phyloP scores from a whole-genome alignment of 2,888 invertebrate species.

The Coecobrya sp. region DNA sequence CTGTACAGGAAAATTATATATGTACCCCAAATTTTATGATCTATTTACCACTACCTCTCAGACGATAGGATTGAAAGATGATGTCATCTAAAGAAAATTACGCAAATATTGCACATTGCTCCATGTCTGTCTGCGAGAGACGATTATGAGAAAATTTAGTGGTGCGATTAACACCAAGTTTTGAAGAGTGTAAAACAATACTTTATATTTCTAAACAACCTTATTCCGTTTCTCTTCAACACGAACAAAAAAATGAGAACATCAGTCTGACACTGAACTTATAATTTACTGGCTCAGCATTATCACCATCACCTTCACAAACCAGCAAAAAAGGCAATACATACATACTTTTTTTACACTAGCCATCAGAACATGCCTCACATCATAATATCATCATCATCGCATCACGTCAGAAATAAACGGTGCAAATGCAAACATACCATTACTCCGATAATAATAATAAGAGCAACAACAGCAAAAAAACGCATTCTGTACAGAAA shows the following conservation, averaged over 20 bases:
- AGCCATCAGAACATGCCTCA: not conserved
- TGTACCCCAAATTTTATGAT: not conserved
- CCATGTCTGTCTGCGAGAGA: not conserved
- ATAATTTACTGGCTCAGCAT: constrained; percentile 50
- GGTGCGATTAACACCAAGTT: constrained; percentile 38
- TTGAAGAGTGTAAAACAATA: constrained; percentile 8
- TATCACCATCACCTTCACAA: constrained; percentile 27
- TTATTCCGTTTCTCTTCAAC: not conserved
- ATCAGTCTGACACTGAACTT: not conserved
- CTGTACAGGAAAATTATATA: not conserved
- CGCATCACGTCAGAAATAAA: constrained; percentile 57
- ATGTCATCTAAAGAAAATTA: not conserved
- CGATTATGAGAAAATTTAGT: constrained; percentile 28
- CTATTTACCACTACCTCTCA: not conserved
- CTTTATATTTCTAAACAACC: constrained; percentile 17
- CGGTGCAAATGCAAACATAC: constrained; percentile 64
- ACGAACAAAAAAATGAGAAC: not conserved
- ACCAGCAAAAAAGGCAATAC: not conserved
- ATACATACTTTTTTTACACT: not conserved
- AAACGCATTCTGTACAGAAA: not conserved
- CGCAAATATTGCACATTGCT: not conserved
- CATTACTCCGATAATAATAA: constrained; percentile 37
- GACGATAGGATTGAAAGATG: not conserved
- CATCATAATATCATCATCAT: constrained; percentile 7
- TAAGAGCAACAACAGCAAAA: constrained; percentile 1